Conservation (phyloP, 2,113 vertebrate genomes). For the Blennius ocellaris region DNA sequence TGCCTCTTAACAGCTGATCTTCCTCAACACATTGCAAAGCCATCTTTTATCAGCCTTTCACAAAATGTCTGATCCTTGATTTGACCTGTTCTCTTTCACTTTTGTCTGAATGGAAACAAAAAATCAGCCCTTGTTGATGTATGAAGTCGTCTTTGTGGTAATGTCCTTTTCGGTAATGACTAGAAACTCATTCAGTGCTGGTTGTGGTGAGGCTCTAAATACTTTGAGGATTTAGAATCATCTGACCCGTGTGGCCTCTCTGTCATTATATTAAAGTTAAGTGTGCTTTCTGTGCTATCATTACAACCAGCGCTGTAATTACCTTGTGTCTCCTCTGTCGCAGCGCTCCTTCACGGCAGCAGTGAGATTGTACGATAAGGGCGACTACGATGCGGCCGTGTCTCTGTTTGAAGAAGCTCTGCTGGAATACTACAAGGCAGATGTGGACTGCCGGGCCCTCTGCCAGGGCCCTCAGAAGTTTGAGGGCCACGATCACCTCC, state of each 20-base stretch:
- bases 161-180: slow-evolving; percentile 35
- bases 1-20: no score
- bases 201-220: slow-evolving; percentile 28
- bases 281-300: not conserved
- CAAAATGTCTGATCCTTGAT: slow-evolving; percentile 3
- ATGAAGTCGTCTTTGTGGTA: slow-evolving; percentile 37
- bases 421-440: slow-evolving; percentile 88
- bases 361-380: slow-evolving; percentile 87
- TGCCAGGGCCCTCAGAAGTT: slow-evolving; percentile 92
- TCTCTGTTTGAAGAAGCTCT: slow-evolving; percentile 89
- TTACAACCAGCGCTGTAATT: not conserved
- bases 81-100: not conserved
- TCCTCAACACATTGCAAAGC: not conserved
- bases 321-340: not conserved
- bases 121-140: slow-evolving; percentile 7
- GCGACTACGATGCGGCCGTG: slow-evolving; percentile 84
- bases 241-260: not conserved
- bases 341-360: slow-evolving; percentile 89
- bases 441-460: slow-evolving; percentile 88
- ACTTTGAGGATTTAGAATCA: slow-evolving; percentile 8
- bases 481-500: slow-evolving; percentile 87
- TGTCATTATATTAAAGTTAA: not conserved
- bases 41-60: slow-evolving; percentile 1
- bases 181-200: slow-evolving; percentile 39
- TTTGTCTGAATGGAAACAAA: slow-evolving; percentile 12